Evolutionary conservation across 2,888 invertebrate species (phyloP), one percentile per base, ranked within the genome.

Genomic region (Polylopha cassiicola): DNA sequence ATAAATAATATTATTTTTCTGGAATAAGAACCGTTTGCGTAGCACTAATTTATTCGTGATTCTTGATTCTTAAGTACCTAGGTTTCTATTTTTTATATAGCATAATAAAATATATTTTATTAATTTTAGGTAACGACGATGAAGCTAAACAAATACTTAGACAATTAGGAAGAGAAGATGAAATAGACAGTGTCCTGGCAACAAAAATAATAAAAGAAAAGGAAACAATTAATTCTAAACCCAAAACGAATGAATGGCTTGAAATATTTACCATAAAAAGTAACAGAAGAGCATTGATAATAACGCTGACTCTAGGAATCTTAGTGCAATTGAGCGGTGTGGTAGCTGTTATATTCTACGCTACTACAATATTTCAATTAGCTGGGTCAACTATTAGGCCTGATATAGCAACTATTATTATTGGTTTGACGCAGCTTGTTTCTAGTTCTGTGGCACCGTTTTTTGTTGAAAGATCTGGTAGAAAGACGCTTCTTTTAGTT

Each of bases 261-360:
- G 66, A 73, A 13, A 53, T 75, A 7, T 52, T 64, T n/a, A 55
- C 50, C 0, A 10, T 65, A 0, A 60, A 47, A 33, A 56, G 61
- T 4, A 75, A 74, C 11, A 58, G 60, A 47, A 63, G 48, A 43
- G 65, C 73, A 0, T 17, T 74, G 4, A 43, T 61, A 0, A 66
- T 74, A 17, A 61, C 67, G 0, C 8, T 62, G 1, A 42, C 47
- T 2, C 43, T 71, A 10, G 50, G 55, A 3, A 51, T 65, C 2
- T 37, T 74, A 0, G 63, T 67, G 17, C 65, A 68, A 32, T 29
- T 61, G 27, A 73, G 73, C 23, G 74, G 73, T 2, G 48, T 69
- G 0, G 36, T 65, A 1, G 61, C 53, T 4, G 53, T 72, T 0
- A 16, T 53, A 0, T 61, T 69, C n/a, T 73, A 63, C 32, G 57